phyloP scores from a whole-genome alignment of 2,113 vertebrate genomes.

The Chauna torquata region DNA sequence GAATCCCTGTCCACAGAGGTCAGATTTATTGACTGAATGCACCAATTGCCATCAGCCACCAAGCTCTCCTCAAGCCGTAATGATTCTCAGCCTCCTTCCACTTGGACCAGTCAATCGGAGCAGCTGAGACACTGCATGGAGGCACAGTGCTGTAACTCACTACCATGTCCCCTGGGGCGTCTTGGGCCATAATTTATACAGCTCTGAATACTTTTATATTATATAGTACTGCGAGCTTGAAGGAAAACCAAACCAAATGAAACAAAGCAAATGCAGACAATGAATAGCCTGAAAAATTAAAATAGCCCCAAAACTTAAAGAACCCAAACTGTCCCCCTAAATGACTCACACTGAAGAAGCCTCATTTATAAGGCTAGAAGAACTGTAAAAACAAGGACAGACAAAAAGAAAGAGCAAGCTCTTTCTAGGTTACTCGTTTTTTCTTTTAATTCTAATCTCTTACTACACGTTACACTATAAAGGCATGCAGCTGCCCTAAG shows the following conservation, averaged over 20 bases:
- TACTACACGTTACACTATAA: neutral
- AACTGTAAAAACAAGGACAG: slow-evolving; percentile 15
- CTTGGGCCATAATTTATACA: slow-evolving; percentile 41
- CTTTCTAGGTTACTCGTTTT: neutral
- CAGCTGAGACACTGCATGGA: slow-evolving; percentile 15
- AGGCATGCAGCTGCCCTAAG: neutral
- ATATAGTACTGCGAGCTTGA: slow-evolving; percentile 43
- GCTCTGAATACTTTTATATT: slow-evolving; percentile 42
- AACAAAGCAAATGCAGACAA: slow-evolving; percentile 63
- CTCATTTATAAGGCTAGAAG: neutral
- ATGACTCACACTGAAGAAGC: slow-evolving; percentile 17
- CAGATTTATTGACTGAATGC: neutral
- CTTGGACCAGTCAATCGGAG: neutral
- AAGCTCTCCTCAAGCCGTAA: neutral
- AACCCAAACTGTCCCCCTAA: slow-evolving; percentile 9
- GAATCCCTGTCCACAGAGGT: slow-evolving; percentile 13
- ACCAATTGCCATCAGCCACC: neutral
- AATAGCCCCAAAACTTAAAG: slow-evolving; percentile 49
- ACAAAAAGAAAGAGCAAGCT: neutral
- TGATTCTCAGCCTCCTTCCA: slow-evolving; percentile 18
- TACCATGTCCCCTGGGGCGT: slow-evolving; percentile 13
- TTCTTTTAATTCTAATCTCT: neutral
- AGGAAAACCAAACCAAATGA: slow-evolving; percentile 47
- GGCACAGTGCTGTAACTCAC: slow-evolving; percentile 25
- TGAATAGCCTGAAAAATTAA: slow-evolving; percentile 60